Percentiles rank a stretch among this genome's conserved stretches.
Evolutionary conservation across 2,113 vertebrate species (phyloP).

Genomic region (Chloroceryle aenea): DNA sequence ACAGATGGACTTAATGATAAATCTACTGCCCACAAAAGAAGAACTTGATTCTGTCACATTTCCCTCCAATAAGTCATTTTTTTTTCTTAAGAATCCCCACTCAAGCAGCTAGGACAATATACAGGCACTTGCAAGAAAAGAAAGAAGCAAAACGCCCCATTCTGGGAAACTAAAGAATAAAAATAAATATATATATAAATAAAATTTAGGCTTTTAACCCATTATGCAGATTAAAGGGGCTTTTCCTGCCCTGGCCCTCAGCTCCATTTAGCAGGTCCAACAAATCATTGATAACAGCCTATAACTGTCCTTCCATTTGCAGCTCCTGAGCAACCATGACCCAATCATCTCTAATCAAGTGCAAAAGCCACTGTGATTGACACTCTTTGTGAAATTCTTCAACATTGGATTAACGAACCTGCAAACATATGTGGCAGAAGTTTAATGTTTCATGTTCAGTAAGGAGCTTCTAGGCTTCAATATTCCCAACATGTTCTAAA

Average conservation of each 20-base stretch:
- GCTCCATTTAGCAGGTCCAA: neutral
- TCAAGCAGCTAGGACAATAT: neutral
- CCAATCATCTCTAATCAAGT: neutral
- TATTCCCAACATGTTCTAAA: neutral
- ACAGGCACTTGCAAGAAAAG: neutral
- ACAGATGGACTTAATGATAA: neutral
- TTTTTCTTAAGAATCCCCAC: neutral
- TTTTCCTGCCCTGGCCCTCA: neutral
- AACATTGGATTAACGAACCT: neutral
- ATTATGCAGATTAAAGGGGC: neutral
- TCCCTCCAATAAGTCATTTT: neutral
- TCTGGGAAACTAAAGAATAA: neutral
- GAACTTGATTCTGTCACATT: neutral
- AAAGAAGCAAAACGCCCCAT: neutral
- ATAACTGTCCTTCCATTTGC: constrained; percentile 34
- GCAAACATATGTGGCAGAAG: neutral
- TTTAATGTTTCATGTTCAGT: neutral
- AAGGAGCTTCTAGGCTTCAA: neutral
- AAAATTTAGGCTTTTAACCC: neutral
- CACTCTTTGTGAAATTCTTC: neutral
- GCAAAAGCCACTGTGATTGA: neutral
- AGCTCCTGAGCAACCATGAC: neutral
- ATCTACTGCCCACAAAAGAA: neutral
- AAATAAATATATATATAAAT: neutral
- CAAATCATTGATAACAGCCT: neutral